Percentiles rank a stretch among this genome's conserved stretches.
Evolutionary conservation across 2,888 invertebrate genomes (phyloP).

Genomic region (Agonopterix subpropinquella): DNA sequence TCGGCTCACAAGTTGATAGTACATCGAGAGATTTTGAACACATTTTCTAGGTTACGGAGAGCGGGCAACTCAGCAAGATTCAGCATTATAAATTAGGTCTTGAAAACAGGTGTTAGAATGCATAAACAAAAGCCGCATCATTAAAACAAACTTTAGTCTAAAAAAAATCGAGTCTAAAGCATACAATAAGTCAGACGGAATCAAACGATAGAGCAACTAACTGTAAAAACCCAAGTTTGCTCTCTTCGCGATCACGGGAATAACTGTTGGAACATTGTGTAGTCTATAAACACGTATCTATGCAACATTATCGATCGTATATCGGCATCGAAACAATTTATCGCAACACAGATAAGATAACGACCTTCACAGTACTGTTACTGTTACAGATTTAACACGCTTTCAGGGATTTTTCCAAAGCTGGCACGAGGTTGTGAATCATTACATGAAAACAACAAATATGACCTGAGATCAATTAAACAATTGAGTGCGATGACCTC

Average conservation of each 20-base stretch:
- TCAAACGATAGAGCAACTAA: background rate
- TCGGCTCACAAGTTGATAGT: too few relatives aligned
- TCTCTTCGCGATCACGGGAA: constrained; percentile 17
- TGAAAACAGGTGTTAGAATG: too few relatives aligned
- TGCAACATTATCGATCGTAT: constrained; percentile 52
- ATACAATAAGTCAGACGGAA: too few relatives aligned
- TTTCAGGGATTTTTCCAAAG: constrained; percentile 24
- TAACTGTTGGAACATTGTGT: constrained; percentile 57
- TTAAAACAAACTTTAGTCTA: too few relatives aligned
- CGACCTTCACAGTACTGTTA: constrained; percentile 17
- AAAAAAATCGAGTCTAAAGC: too few relatives aligned
- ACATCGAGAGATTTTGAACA: background rate
- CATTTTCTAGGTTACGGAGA: too few relatives aligned
- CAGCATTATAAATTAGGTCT: too few relatives aligned
- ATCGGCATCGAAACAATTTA: constrained; percentile 64
- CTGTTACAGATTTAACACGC: constrained; percentile 22
- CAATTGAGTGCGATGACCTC: constrained; percentile 33
- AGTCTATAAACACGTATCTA: constrained; percentile 41
- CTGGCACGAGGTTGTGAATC: background rate
- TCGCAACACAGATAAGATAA: constrained; percentile 63
- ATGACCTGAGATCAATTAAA: constrained; percentile 9
- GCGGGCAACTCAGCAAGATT: too few relatives aligned
- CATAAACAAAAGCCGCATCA: too few relatives aligned
- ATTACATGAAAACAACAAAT: background rate
- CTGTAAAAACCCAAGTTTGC: constrained; percentile 2